phyloP scores from a whole-genome alignment of 2,888 invertebrate species.

The Arge pagana region DNA sequence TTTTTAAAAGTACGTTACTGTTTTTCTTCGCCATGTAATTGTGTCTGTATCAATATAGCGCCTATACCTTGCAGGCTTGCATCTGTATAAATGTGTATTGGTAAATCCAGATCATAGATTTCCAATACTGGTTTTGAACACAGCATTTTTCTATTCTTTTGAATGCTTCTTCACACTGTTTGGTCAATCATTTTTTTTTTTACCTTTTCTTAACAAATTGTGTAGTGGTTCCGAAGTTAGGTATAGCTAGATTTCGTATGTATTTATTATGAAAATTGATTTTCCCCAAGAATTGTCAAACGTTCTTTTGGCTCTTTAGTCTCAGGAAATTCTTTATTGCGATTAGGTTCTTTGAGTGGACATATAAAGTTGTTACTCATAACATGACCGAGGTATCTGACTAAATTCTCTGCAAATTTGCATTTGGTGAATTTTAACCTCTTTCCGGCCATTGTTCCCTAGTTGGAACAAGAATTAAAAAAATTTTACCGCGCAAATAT shows the following conservation, averaged over 20 bases:
- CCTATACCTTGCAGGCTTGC: no score
- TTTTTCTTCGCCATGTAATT: constrained; percentile 25
- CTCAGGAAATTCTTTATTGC: constrained; percentile 28
- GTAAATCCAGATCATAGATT: no score
- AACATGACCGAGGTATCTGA: constrained; percentile 24
- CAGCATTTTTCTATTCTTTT: no score
- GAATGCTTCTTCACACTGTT: no score
- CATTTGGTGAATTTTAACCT: constrained; percentile 27
- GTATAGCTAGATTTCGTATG: constrained; percentile 5
- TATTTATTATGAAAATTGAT: constrained; percentile 28
- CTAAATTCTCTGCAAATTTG: constrained; percentile 21
- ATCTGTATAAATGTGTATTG: no score
- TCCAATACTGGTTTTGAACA: no score
- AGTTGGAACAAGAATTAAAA: no score
- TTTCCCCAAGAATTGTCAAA: constrained; percentile 24
- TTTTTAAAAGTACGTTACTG: constrained; percentile 31
- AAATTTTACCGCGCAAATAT: no score
- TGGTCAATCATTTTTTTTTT: background rate
- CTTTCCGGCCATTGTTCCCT: no score
- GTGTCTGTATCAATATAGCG: no score
- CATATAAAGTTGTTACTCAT: constrained; percentile 17
- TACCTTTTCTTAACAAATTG: constrained; percentile 5
- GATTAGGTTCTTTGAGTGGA: constrained; percentile 31
- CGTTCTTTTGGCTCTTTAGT: constrained; percentile 8
- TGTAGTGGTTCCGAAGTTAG: constrained; percentile 17